These are phyloP conservation scores for Stegostoma tigrinum DNA, from an alignment of 2,113 vertebrate genomes.

Conservation along the genomic window DNA sequence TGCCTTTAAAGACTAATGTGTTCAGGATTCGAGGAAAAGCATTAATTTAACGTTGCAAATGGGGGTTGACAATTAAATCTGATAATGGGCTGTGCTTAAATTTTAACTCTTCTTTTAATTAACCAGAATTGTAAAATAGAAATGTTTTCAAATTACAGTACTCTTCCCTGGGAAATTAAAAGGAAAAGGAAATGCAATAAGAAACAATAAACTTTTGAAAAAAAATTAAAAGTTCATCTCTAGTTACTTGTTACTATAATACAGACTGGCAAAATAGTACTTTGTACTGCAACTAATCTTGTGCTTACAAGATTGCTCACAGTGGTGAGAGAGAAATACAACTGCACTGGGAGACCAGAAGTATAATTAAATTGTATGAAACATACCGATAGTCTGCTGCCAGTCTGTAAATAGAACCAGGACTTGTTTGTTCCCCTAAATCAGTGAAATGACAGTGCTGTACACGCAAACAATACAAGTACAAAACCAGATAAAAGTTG, in stretches of 20 bases:
- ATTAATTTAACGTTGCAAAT: background rate
- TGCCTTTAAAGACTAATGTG: too few relatives aligned
- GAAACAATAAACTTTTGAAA: background rate
- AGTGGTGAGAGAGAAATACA: background rate
- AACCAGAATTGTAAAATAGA: background rate
- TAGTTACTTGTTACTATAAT: background rate
- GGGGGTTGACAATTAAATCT: background rate
- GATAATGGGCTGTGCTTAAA: background rate
- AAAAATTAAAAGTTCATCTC: background rate
- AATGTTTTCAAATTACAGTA: background rate
- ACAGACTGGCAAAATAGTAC: background rate
- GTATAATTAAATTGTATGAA: constrained; percentile 2
- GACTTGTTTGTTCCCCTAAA: background rate
- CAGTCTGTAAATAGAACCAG: background rate
- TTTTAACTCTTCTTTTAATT: background rate
- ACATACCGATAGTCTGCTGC: background rate
- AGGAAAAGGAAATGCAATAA: background rate
- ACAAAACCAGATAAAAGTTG: too few relatives aligned
- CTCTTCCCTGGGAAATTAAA: background rate
- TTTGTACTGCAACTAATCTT: background rate
- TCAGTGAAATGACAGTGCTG: background rate
- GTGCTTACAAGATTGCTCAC: background rate
- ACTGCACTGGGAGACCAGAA: background rate
- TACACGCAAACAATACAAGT: background rate
- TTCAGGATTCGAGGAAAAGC: too few relatives aligned